Conservation (phyloP, 2,113 vertebrate genomes). For the Grallaria varia region DNA sequence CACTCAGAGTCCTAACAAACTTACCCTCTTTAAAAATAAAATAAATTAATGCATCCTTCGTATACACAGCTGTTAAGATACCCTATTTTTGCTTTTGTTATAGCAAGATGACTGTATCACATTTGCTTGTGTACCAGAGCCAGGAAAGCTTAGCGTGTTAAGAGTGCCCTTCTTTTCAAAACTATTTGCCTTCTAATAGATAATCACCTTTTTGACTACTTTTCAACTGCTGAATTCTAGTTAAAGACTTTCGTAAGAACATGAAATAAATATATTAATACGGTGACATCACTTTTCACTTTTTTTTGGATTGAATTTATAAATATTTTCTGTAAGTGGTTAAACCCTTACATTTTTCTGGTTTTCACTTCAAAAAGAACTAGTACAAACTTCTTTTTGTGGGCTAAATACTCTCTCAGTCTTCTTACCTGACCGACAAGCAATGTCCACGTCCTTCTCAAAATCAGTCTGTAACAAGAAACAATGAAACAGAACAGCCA, state of each 20-base stretch:
- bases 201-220: neutral
- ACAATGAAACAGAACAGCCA: slow-evolving; percentile 28
- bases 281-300: neutral
- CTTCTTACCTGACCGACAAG: slow-evolving; percentile 96
- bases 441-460: slow-evolving; percentile 99
- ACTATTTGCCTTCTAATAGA: neutral
- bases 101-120: neutral
- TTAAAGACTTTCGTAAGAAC: neutral
- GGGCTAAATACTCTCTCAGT: neutral
- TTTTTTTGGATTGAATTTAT: neutral
- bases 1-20: neutral
- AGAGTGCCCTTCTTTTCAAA: neutral
- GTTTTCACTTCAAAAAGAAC: neutral
- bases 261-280: neutral
- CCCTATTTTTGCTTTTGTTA: no score
- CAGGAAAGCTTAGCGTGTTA: neutral
- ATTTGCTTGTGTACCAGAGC: neutral
- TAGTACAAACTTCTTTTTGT: neutral
- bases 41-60: neutral
- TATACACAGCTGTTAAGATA: neutral
- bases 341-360: neutral
- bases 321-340: neutral
- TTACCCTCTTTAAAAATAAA: neutral
- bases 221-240: neutral
- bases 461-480: slow-evolving; percentile 93